Evolutionary conservation across 2,888 invertebrate species (phyloP).

Genomic region (Idaea straminata): DNA sequence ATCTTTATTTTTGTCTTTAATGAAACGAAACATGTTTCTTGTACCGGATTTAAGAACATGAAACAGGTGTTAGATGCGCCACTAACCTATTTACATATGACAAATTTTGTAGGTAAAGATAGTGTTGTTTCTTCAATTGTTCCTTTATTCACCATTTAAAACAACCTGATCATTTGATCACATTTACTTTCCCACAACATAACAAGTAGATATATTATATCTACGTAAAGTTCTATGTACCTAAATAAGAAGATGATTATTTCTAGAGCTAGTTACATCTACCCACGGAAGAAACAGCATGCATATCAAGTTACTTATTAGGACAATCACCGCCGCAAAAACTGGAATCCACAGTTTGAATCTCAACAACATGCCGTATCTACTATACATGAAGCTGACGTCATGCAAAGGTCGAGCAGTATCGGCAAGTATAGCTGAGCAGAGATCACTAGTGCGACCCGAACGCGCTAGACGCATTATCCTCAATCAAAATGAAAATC

Average conservation of each 20-base stretch:
- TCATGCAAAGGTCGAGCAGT: slow-evolving; percentile 70
- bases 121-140: too few species aligned
- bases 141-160: too few species aligned
- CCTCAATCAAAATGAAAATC: slow-evolving; percentile 57
- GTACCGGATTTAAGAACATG: background rate
- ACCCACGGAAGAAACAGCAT: slow-evolving; percentile 21
- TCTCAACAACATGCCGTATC: slow-evolving; percentile 61
- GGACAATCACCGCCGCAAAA: slow-evolving; percentile 55
- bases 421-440: slow-evolving; percentile 53
- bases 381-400: slow-evolving; percentile 57
- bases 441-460: slow-evolving; percentile 72
- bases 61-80: background rate
- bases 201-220: background rate
- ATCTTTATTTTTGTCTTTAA: slow-evolving; percentile 1
- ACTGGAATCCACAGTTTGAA: slow-evolving; percentile 59
- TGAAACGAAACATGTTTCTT: background rate
- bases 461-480: slow-evolving; percentile 59
- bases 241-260: background rate
- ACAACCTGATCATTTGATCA: too few species aligned
- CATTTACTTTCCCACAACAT: too few species aligned
- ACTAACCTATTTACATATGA: background rate
- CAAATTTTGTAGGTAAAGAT: too few species aligned
- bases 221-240: too few species aligned
- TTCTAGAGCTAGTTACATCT: background rate
- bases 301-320: slow-evolving; percentile 41